Percentiles rank a stretch among this genome's conserved stretches.
Evolutionary conservation across 2,888 invertebrate species (phyloP).

Genomic region (Euzophera pinguis): DNA sequence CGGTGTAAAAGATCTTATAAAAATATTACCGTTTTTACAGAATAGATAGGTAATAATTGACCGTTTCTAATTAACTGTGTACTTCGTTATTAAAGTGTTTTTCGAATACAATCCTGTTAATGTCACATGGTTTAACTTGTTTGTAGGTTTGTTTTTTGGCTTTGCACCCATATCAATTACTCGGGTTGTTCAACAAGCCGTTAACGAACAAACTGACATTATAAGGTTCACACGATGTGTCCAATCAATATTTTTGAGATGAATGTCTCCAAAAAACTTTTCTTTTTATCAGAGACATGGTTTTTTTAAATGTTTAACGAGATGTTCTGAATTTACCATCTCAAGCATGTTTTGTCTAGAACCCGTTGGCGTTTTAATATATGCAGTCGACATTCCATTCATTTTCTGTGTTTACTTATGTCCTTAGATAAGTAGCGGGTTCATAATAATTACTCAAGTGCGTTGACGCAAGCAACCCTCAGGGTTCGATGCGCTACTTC

Average conservation of each 20-base stretch:
- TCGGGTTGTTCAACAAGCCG: conserved; percentile 10
- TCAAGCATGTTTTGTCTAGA: background rate
- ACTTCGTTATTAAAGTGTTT: too few species aligned
- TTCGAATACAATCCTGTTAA: too few species aligned
- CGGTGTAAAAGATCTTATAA: background rate
- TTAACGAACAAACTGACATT: conserved; percentile 4
- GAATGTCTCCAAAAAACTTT: background rate
- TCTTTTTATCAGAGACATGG: too few species aligned
- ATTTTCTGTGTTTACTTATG: conserved; percentile 57
- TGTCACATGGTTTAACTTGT: background rate
- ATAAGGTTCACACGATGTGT: conserved; percentile 8
- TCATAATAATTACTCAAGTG: conserved; percentile 78
- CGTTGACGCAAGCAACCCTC: conserved; percentile 45
- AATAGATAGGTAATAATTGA: too few species aligned
- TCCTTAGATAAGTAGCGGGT: conserved; percentile 61
- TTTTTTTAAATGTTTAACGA: too few species aligned
- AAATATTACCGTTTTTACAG: background rate
- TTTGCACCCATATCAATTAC: conserved; percentile 9
- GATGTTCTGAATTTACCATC: too few species aligned
- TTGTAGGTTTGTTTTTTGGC: background rate
- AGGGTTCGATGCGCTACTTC: conserved; percentile 49
- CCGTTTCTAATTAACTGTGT: too few species aligned
- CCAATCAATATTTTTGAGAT: background rate
- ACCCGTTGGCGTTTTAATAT: conserved; percentile 32
- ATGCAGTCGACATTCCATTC: conserved; percentile 58